Evolutionary conservation across 1,140 invertebrate genomes (phyloP), one percentile per base, ranked within the genome.

Genomic region (Drosophila ficusphila): DNA sequence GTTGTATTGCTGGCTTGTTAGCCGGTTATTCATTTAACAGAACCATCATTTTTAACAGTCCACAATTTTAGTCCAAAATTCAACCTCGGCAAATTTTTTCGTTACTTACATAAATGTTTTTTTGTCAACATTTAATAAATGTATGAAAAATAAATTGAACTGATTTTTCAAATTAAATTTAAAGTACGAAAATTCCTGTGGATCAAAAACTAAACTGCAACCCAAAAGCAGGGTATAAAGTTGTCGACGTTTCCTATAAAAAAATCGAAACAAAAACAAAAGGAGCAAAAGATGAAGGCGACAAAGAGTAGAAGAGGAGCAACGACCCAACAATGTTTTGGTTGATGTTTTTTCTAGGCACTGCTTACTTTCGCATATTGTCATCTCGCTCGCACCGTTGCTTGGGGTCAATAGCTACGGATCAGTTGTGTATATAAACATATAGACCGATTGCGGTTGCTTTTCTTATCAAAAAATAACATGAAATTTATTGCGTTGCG

Each of bases 401-500:
- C 21, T 42, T 58, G 74, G 67, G 75, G 75, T 76, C 73, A 76
- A 60, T 49, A 75, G 39, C 21, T 60, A 46, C 11, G 29, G 60
- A 64, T 61, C 60, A 16, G 21, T 7, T 21, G 21, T 25, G 52
- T 27, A 27, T 16, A 51, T 56, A 18, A 18, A 36, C 23, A 36
- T 34, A 34, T 36, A 58, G 16, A 56, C 8, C 23, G 60, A 64
- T 46, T 64, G 60, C 44, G 29, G 60, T 61, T 29, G 39, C 12
- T 23, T 62, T 58, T 79, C 76, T 79, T 79, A 79, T 79, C 76
- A 79, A 60, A 79, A 79, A 79, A 79, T 57, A 79, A 78, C 54
- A 78, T 56, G 41, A 78, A 79, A 70, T 70, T 75, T 79, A 79
- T 79, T 79, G 77, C 77, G 77, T 79, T 79, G 76, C 65, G 67